Evolutionary conservation across 1,140 invertebrate genomes (phyloP).

Genomic region (Neoseiulus cucumeris): DNA sequence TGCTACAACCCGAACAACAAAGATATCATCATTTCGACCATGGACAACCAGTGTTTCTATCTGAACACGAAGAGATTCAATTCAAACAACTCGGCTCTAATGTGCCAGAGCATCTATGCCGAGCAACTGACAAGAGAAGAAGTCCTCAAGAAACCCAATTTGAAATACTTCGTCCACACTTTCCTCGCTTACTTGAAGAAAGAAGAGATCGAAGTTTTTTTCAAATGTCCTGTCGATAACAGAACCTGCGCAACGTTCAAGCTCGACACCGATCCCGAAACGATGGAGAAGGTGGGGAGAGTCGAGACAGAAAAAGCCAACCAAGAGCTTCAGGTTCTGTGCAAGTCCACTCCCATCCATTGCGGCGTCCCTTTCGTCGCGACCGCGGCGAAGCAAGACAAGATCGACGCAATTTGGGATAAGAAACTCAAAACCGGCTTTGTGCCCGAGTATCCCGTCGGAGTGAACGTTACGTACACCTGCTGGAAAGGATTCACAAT

Average conservation of each 20-base stretch:
- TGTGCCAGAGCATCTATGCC: background rate
- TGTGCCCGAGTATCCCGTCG: background rate
- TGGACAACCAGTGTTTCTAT: conserved; percentile 7
- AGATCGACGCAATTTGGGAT: background rate
- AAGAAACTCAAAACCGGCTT: background rate
- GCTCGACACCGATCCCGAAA: background rate
- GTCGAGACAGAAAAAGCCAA: background rate
- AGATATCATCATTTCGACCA: conserved; percentile 5
- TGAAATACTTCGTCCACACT: conserved; percentile 4
- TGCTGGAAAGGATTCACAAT: conserved; percentile 8
- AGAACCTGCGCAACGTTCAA: background rate
- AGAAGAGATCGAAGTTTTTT: conserved; percentile 6
- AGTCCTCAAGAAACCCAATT: background rate
- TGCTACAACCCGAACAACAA: conserved; percentile 9
- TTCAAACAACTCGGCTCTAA: conserved; percentile 3
- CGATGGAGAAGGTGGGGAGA: conserved; percentile 1
- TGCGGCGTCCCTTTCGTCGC: conserved; percentile 1
- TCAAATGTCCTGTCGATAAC: conserved; percentile 4
- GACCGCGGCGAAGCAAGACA: background rate
- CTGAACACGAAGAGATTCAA: conserved; percentile 5
- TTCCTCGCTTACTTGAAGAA: background rate
- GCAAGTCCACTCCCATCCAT: background rate
- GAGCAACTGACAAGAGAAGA: background rate
- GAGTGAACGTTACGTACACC: background rate
- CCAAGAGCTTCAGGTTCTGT: background rate